Evolutionary conservation across 2,888 invertebrate genomes (phyloP), one percentile per base, ranked within the genome.

Genomic region (Erebia palarica): DNA sequence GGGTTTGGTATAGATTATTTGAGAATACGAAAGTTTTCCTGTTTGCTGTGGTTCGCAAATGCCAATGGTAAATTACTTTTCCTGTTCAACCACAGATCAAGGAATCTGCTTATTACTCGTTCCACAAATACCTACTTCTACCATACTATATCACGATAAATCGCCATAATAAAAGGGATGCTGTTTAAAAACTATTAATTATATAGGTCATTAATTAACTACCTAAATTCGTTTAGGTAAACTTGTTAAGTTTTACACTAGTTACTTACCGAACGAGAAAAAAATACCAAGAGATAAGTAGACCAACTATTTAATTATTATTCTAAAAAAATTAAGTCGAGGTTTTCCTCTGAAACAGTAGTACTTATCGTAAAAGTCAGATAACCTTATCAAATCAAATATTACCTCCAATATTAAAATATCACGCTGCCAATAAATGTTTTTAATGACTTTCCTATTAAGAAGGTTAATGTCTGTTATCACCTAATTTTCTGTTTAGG

Each of bases 341-440:
- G 60, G 42, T 16, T 60, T 60, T 60, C 60, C 60, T 61, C 61
- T 63, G 49, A 61, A 55, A 10, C 16, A 58, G 27, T 14, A 21
- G 18, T 9, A 49, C 16, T 1, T 11, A 49, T 58, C 21, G 59
- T 65, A 51, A 65, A 65, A 65, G 27, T 3, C 5, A 49, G 65
- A 65, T 65, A 70, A 70, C 58, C 53, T 21, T 36, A 36, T 59
- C 51, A 36, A 53, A 21, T 60, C 65, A 8, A 68, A 64, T 18
- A 58, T 58, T 63, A 66, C 53, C 63, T 21, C 51, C 64, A 44
- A 16, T 49, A 60, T 61, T 72, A 65, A 69, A 57, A 61, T 61
- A 72, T 69, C 65, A 65, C 60, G 69, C 27, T 27, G 44, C 27
- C 49, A 63, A 69, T 69, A 59, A 71, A 68, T 65, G 59, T 53